phyloP scores from a whole-genome alignment of 2,888 invertebrate species.

The Pristionchus exspectatus region DNA sequence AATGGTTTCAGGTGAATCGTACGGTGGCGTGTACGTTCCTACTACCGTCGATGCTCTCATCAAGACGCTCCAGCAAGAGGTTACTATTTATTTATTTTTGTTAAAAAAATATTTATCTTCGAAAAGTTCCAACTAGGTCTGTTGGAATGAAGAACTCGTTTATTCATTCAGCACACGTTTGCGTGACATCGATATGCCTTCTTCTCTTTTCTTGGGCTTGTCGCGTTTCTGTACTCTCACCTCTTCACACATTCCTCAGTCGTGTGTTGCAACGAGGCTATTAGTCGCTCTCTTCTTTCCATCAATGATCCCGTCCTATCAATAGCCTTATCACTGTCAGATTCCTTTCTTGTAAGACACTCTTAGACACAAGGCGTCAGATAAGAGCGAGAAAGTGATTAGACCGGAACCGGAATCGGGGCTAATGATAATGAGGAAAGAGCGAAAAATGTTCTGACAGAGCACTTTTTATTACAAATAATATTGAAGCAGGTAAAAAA shows the following conservation, averaged over 20 bases:
- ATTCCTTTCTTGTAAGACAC: conserved; percentile 32
- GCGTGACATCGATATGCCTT: too few species aligned
- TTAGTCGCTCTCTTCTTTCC: conserved; percentile 14
- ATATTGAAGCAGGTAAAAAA: too few species aligned
- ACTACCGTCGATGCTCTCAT: conserved; percentile 69
- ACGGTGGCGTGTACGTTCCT: conserved; percentile 80
- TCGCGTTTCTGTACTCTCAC: background rate
- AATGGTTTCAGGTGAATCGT: conserved; percentile 50
- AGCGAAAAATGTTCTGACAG: background rate
- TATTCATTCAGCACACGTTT: too few species aligned
- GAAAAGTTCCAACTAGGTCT: too few species aligned
- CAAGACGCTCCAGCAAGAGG: background rate
- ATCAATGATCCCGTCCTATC: background rate
- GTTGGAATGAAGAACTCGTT: too few species aligned
- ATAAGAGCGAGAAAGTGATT: background rate
- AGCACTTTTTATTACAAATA: too few species aligned
- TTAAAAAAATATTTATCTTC: too few species aligned
- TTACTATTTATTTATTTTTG: background rate
- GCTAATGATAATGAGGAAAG: background rate
- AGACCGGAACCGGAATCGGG: background rate
- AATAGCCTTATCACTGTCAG: conserved; percentile 35
- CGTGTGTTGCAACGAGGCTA: conserved; percentile 19
- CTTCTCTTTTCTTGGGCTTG: background rate
- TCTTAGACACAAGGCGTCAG: background rate
- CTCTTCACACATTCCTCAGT: conserved; percentile 3